Evolutionary conservation across 2,113 vertebrate species (phyloP), one percentile per base, ranked within the genome.

Genomic region (Paracyprichromis sp.): DNA sequence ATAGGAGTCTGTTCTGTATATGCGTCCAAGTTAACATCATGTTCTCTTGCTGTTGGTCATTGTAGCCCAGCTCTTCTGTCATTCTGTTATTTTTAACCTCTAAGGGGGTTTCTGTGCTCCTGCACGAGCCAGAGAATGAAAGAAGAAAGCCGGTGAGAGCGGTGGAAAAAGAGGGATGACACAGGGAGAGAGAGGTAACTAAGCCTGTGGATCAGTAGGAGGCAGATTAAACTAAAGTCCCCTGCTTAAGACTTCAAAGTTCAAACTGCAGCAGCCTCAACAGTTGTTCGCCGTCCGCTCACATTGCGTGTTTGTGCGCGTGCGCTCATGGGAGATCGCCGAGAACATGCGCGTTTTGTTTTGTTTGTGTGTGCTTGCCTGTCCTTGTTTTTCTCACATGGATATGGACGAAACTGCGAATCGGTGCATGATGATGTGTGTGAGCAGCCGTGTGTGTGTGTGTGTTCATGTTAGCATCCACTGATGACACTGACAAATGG

Each of bases 221-320:
- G 91, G 89, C 90, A 94, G 95, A 96, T 96, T 96, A 96, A 94
- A 85, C 94, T 90, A 93, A 95, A 96, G 95, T 94, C 94, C 83
- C 90, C 93, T 85, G 94, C 95, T 96, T 96, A 95, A 95, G 95
- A 95, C 95, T 93, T 96, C 94, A 96, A 95, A 96, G 95, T 96
- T 94, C 95, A 95, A 89, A 91, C 91, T 76, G 36, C 84, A 53
- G 83, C 84, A 87, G 90, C 85, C 86, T 83, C 86, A 88, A 86
- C 94, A 95, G 93, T 94, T 94, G 93, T 91, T 83, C 63, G 3
- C 43, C 69, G 79, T 88, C 80, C 24, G 31, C 45, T 59, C 16
- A 3, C 61, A 17, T 54, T 24, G 14, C 40, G 5, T 45, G 14
- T 17, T 45, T 45, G 13, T 26, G 9, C n/a, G n/a, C 24, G 24